A percentile compares a stretch with the other conserved stretches of the same genome.
These are phyloP conservation scores for Parazoanthus atlanticus DNA, from an alignment of 92 coral and sea anemone species.

Conservation along the genomic window DNA sequence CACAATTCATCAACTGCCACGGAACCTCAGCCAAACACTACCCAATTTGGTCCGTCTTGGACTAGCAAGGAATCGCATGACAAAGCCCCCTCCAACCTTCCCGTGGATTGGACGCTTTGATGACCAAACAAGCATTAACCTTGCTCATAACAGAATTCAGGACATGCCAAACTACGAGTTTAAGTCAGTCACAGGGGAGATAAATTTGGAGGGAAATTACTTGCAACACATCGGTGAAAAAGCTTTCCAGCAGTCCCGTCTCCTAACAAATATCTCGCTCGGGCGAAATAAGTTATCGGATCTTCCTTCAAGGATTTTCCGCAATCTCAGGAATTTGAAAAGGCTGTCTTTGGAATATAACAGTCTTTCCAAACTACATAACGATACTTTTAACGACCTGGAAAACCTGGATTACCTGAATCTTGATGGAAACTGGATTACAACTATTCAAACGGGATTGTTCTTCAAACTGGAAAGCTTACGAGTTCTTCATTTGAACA, in stretches of 20 bases:
- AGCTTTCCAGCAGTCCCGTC: neutral
- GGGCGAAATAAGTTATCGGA: neutral
- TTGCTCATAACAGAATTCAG: constrained; percentile 13
- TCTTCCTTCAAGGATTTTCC: constrained; percentile 17
- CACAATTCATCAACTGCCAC: neutral
- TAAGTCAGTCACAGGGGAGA: neutral
- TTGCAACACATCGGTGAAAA: neutral
- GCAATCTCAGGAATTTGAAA: neutral
- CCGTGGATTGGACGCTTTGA: neutral
- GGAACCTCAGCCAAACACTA: neutral
- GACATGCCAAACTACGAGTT: constrained; percentile 15
- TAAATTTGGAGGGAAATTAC: constrained; percentile 7
- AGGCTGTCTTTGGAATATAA: constrained; percentile 54
- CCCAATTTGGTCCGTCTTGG: constrained; percentile 9
- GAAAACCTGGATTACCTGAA: constrained; percentile 58
- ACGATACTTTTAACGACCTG: constrained; percentile 49
- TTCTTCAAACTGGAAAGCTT: constrained; percentile 46
- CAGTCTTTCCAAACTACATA: constrained; percentile 54
- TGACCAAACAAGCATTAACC: neutral
- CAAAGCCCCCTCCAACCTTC: neutral
- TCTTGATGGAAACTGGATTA: constrained; percentile 53
- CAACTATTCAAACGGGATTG: constrained; percentile 45
- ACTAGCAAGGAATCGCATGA: neutral
- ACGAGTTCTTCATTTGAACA: constrained; percentile 55
- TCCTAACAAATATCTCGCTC: neutral